Base-by-base conservation (phyloP, 2,888 invertebrate genomes). In the Parnassius apollo region DNA sequence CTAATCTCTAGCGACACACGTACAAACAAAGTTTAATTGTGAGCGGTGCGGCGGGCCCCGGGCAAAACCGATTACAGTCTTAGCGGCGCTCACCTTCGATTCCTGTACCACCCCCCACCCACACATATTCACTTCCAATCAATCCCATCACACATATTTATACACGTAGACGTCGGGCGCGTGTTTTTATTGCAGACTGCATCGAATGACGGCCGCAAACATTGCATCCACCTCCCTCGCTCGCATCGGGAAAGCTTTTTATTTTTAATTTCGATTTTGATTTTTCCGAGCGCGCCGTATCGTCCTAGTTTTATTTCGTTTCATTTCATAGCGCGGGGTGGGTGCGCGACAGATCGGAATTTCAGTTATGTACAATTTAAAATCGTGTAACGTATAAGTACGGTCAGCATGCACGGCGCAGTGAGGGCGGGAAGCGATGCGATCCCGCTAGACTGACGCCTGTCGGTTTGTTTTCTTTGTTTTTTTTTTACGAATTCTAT, bases 351-450 rank as follows among this genome's bases (percentile, higher is more conserved):
- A 86, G 91, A 91, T 91, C 87, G 91, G 91, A 91, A 91, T 91
- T 91, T 88, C 88, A 90, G 90, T 91, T 91, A 91, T 91, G 91
- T 91, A 91, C 91, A 91, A 91, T 91, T 91, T 91, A 91, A 91
- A 91, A 91, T 91, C 86, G 91, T 91, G 91, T 91, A 91, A 91
- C 86, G 91, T 91, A 90, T 91, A 91, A 91, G 91, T 91, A 64
- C 90, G 91, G 91, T 89, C 90, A 90, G 87, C 82, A 68, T 67
- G 70, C 66, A 72, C 77, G 77, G 75, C 75, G 65, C 71, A 68
- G 75, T 63, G 63, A 70, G 73, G 72, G 71, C 73, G 74, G 75
- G 73, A 74, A 71, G 74, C 74, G 74, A 73, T 70, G 74, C 73
- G 76, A 76, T 80, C 77, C 77, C 87, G 85, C 84, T 87, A 88